phyloP scores from a whole-genome alignment of 1,140 invertebrate species.

The Drosophila obscura region DNA sequence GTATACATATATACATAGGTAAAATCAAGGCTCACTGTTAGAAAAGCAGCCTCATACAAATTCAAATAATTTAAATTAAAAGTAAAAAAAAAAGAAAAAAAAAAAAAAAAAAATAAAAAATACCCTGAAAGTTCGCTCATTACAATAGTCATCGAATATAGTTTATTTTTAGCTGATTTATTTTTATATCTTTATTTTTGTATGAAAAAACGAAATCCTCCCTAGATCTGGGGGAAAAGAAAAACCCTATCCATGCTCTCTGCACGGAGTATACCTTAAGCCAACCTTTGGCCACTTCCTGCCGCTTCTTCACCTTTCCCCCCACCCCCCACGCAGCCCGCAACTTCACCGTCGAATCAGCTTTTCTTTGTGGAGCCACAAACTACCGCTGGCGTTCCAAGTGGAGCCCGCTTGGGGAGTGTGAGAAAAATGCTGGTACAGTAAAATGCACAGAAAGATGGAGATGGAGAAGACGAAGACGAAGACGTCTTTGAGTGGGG shows the following conservation, averaged over 20 bases:
- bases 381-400: conserved; percentile 42
- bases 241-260: conserved; percentile 8
- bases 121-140: too few species aligned
- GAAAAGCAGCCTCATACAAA: conserved; percentile 22
- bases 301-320: background rate
- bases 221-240: too few species aligned
- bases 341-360: conserved; percentile 26
- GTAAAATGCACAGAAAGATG: conserved; percentile 7
- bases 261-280: background rate
- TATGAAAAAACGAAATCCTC: too few species aligned
- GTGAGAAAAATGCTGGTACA: conserved; percentile 67
- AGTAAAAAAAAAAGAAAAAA: conserved; percentile 21
- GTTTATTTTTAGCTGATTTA: too few species aligned
- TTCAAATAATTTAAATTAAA: background rate
- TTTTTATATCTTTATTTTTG: too few species aligned
- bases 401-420: conserved; percentile 34
- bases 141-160: too few species aligned
- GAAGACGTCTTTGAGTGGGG: conserved; percentile 25
- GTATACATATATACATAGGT: conserved; percentile 2
- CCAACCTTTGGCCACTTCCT: conserved; percentile 27
- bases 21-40: conserved; percentile 18
- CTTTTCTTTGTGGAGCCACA: conserved; percentile 39
- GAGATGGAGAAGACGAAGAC: background rate
- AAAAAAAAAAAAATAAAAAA: too few species aligned
- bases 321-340: background rate